Conservation (phyloP, 2,888 invertebrate genomes). For the Cryptocheilus praepositus region DNA sequence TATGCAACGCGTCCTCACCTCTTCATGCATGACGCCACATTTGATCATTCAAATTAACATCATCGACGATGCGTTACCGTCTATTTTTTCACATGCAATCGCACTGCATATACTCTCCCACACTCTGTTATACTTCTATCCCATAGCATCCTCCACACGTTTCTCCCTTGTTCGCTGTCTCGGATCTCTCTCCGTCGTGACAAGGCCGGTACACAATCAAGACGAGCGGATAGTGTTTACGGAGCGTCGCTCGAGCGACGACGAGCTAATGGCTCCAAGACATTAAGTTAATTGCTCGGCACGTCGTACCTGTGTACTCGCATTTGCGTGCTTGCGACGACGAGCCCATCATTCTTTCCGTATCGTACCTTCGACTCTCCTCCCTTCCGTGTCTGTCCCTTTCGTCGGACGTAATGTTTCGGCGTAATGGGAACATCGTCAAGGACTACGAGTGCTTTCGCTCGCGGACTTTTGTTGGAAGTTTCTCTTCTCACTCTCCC, state of each 20-base stretch:
- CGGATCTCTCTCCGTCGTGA: constrained; percentile 33
- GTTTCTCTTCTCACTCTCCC: constrained; percentile 20
- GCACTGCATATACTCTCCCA: too few relatives aligned
- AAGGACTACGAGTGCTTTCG: constrained; percentile 45
- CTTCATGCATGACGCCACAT: too few relatives aligned
- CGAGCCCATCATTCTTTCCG: constrained; percentile 51
- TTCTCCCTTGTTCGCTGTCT: constrained; percentile 9
- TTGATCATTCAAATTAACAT: too few relatives aligned
- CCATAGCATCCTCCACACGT: too few relatives aligned
- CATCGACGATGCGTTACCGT: too few relatives aligned
- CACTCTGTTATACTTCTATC: too few relatives aligned
- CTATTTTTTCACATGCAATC: too few relatives aligned
- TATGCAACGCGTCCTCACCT: too few relatives aligned
- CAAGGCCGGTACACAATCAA: constrained; percentile 48
- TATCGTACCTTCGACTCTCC: constrained; percentile 19
- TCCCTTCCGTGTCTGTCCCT: constrained; percentile 5
- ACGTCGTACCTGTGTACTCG: constrained; percentile 56
- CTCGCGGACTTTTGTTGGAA: constrained; percentile 39
- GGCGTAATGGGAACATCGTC: constrained; percentile 52
- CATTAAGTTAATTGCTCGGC: constrained; percentile 62
- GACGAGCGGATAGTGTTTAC: constrained; percentile 55
- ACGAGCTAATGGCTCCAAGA: constrained; percentile 60
- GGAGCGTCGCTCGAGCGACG: constrained; percentile 51
- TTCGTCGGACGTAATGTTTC: constrained; percentile 43
- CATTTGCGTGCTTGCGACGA: constrained; percentile 47